Evolutionary conservation across 2,113 vertebrate genomes (phyloP).

Genomic region (Semnornis frantzii): DNA sequence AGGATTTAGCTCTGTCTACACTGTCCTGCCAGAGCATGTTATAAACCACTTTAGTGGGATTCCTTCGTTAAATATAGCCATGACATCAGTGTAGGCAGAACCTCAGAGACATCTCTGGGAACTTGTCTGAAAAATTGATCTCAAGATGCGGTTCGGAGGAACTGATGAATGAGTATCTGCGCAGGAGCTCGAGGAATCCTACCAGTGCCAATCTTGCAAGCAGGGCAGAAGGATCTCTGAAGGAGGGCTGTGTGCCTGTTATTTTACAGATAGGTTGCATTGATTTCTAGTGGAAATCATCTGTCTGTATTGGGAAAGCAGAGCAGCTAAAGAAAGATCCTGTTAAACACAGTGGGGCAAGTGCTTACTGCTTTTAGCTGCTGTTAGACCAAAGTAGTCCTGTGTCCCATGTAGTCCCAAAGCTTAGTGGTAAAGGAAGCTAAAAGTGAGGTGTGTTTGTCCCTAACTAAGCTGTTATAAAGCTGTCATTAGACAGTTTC

Average conservation of each 20-base stretch:
- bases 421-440: not conserved
- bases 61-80: slow-evolving; percentile 47
- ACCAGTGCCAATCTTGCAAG: not conserved
- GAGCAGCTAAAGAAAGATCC: not conserved
- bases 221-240: not conserved
- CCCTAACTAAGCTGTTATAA: not conserved
- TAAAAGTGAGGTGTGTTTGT: not conserved
- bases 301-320: not conserved
- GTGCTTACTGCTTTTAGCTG: not conserved
- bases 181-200: not conserved
- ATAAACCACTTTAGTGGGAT: slow-evolving; percentile 55
- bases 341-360: not conserved
- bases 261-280: not conserved
- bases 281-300: not conserved
- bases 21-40: slow-evolving; percentile 2
- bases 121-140: slow-evolving; percentile 36
- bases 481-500: too few relatives aligned
- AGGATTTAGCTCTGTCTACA: slow-evolving; percentile 48
- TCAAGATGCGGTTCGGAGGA: not conserved
- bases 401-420: accelerated
- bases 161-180: not conserved
- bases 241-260: not conserved
- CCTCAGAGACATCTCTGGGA: not conserved
- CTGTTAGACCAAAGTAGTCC: not conserved
- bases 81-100: slow-evolving; percentile 31